Base-by-base conservation (phyloP, 2,888 invertebrate genomes). In the Tuta absoluta region DNA sequence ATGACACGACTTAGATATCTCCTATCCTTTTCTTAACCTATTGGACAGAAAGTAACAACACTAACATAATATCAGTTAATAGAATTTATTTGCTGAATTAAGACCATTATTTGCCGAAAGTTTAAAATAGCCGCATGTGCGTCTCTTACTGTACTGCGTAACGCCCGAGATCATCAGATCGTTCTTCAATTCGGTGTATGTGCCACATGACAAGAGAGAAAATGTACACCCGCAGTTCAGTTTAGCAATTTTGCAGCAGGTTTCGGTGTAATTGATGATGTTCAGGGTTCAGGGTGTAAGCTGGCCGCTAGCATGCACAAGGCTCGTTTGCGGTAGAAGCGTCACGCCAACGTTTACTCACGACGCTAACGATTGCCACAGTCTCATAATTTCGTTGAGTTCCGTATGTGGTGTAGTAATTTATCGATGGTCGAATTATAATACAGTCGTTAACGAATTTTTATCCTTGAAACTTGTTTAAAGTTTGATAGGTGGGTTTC, bases 261-360 rank as follows among this genome's bases (percentile, higher is more conserved):
- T 73, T 77, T 75, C 68, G 65, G 64, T 71, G 75, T 79, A 78
- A 80, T 80, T 81, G 76, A 75, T 79, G 78, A 80, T 77, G 77
- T 73, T 75, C 73, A 78, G 66, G 69, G 77, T 73, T 75, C 73
- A 78, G 66, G 69, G 73, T 68, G 70, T 68, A 68, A 76, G 73
- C 69, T 71, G 33, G 1, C 75, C 65, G 68, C 73, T 67, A 68
- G 68, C 74, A 74, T 72, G 74, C 74, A 73, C 63, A 72, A 67
- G 68, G 67, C 66, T 62, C 67, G 68, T 74, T 80, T 81, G 82
- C 78, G 75, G 5, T 74, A 67, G 68, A 73, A 71, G 70, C 69
- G 72, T 66, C 84, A 83, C 81, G 84, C 79, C 69, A 61, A 3
- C 17, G 45, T 7, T 45, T 45, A 33, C 33, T 33, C 33, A 33